phyloP scores from a whole-genome alignment of 2,888 invertebrate species.

The Drosophila tripunctata region DNA sequence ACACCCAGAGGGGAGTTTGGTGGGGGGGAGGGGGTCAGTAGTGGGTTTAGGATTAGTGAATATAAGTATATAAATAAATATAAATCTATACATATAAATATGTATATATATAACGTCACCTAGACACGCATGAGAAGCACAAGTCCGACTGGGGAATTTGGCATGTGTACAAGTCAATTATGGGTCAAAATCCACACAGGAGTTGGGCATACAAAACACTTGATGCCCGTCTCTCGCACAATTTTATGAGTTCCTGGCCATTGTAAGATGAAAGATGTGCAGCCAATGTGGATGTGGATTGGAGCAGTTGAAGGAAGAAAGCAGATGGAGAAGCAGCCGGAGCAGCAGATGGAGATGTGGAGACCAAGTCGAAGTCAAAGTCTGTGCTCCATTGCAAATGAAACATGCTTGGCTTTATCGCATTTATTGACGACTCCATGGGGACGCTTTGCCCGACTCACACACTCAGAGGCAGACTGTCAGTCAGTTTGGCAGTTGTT shows the following conservation, averaged over 20 bases:
- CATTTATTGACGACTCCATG: slow-evolving; percentile 79
- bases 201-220: slow-evolving; percentile 46
- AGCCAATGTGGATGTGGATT: neutral
- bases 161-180: slow-evolving; percentile 80
- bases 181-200: slow-evolving; percentile 78
- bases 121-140: slow-evolving; percentile 56
- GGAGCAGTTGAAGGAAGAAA: neutral
- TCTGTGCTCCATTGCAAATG: slow-evolving; percentile 62
- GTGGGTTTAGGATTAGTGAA: slow-evolving; percentile 44
- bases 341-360: neutral
- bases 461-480: neutral
- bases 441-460: slow-evolving; percentile 67
- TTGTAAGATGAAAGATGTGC: slow-evolving; percentile 53
- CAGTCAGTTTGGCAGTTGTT: slow-evolving; percentile 23
- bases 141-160: slow-evolving; percentile 49
- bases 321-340: neutral
- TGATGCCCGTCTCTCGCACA: slow-evolving; percentile 49
- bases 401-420: slow-evolving; percentile 80
- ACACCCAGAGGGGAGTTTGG: neutral
- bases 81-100: slow-evolving; percentile 22
- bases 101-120: slow-evolving; percentile 45
- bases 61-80: slow-evolving; percentile 34
- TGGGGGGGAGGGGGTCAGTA: slow-evolving; percentile 5
- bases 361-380: slow-evolving; percentile 11
- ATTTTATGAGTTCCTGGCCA: slow-evolving; percentile 45